Base-by-base conservation (phyloP, 2,888 invertebrate species). In the Amorpha juglandis region DNA sequence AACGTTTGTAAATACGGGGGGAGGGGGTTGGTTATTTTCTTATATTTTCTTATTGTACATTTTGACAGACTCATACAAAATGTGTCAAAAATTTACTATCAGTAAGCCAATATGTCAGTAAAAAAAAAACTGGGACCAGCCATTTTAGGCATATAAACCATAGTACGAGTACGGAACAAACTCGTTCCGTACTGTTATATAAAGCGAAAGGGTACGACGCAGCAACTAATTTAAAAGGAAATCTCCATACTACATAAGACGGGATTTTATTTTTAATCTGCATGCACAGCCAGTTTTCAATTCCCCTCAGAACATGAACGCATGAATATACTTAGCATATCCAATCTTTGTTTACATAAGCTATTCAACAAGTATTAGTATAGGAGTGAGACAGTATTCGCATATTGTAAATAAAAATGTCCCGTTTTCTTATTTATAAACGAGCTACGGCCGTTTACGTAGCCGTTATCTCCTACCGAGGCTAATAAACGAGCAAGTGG, bases 241-340 rank as follows among this genome's bases (percentile, higher is more conserved):
- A 64, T 58, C 38, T 58, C 38, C 58, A 42, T 58, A 19, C 58
- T 58, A 19, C 42, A 19, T 58, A 58, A 47, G 63, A 47, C 14
- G 47, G n/a, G 45, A 62, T 63, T 63, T n/a, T 27, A 68, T 72
- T 79, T 75, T 78, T 78, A 81, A 81, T 80, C 75, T 75, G 72
- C 74, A 74, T 75, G 67, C 66, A 62, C 70, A 63, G 50, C 12
- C 42, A 75, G 71, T 68, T 78, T 72, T 70, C 74, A 68, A 74
- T 75, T 74, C 69, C 67, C 63, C 35, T 58, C 73, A 73, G 74
- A 69, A 63, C 62, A 67, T 68, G 70, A 67, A 67, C 73, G 72
- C 71, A 78, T 81, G 80, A 78, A 82, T 81, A 78, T 75, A 76
- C 72, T 79, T 79, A 71, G 71, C 79, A 78, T 80, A 80, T 69